These are phyloP conservation scores for Pelecanoides urinatrix DNA, from an alignment of 2,113 vertebrate species.

Conservation along the genomic window DNA sequence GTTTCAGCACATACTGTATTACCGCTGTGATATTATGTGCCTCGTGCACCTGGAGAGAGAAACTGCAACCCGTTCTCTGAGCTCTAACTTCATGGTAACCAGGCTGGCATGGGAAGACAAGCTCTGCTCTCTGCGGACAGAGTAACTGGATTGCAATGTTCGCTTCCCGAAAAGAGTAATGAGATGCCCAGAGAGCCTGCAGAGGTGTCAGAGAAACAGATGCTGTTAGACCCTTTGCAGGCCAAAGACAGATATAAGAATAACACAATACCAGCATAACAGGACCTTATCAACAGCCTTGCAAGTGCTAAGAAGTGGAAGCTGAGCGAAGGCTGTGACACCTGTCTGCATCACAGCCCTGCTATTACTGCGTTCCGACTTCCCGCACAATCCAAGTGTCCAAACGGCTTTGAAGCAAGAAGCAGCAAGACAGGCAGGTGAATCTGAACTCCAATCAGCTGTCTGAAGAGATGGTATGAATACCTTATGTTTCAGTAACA, in stretches of 20 bases:
- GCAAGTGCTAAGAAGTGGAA: not conserved
- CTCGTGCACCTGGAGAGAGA: not conserved
- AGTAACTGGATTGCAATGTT: not conserved
- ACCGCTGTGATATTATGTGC: not conserved
- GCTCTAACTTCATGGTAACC: accelerated
- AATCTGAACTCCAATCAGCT: not conserved
- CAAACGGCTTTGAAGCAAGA: slow-evolving; percentile 25
- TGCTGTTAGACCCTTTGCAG: not conserved
- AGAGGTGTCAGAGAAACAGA: slow-evolving; percentile 7
- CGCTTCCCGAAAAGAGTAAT: slow-evolving; percentile 12
- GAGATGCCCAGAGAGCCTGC: slow-evolving; percentile 18
- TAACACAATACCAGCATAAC: slow-evolving; percentile 20
- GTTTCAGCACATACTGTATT: not conserved
- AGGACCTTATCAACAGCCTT: not conserved
- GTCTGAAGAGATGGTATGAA: not conserved
- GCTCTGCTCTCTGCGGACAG: not conserved
- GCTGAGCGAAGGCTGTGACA: not conserved
- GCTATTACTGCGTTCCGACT: not conserved
- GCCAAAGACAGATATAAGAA: slow-evolving; percentile 12
- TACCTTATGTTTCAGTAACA: not conserved
- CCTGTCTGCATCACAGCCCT: not conserved
- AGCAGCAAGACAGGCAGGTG: not conserved
- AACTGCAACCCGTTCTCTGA: not conserved
- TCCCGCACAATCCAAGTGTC: not conserved
- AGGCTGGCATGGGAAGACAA: not conserved